Evolutionary conservation across 2,113 vertebrate species (phyloP).

Genomic region (Oriolus oriolus): DNA sequence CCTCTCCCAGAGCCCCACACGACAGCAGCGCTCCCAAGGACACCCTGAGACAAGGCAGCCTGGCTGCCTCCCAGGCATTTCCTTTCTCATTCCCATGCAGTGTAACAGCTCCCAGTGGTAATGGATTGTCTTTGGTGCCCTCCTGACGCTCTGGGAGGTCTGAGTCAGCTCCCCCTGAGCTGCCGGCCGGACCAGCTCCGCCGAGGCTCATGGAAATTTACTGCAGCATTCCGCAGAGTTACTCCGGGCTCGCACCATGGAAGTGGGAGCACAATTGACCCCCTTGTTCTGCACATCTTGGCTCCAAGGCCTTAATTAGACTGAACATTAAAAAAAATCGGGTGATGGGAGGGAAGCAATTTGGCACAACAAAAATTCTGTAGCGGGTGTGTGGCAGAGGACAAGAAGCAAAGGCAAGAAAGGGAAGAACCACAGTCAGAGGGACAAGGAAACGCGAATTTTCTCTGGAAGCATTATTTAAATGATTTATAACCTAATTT

Average conservation of each 20-base stretch:
- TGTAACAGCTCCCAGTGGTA: accelerated
- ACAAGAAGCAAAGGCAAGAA: background rate
- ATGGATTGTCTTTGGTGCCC: background rate
- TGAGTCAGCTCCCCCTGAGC: background rate
- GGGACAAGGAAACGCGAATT: background rate
- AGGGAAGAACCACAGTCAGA: background rate
- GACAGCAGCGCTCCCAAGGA: background rate
- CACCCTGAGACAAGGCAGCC: background rate
- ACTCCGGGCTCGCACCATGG: background rate
- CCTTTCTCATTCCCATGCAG: background rate
- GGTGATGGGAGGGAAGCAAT: background rate
- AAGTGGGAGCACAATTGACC: slow-evolving; percentile 15
- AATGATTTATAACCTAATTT: background rate
- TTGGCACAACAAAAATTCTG: background rate
- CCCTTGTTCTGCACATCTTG: background rate
- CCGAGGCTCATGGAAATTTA: background rate
- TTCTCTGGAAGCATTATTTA: background rate
- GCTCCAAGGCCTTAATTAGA: background rate
- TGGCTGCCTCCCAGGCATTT: background rate
- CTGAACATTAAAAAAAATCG: background rate
- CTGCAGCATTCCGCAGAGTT: background rate
- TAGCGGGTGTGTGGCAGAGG: background rate
- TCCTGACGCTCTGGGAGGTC: background rate
- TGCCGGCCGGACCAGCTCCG: background rate
- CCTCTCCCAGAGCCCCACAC: background rate